Evolutionary conservation across 2,888 invertebrate species (phyloP).

Genomic region (Panzeria rudis): DNA sequence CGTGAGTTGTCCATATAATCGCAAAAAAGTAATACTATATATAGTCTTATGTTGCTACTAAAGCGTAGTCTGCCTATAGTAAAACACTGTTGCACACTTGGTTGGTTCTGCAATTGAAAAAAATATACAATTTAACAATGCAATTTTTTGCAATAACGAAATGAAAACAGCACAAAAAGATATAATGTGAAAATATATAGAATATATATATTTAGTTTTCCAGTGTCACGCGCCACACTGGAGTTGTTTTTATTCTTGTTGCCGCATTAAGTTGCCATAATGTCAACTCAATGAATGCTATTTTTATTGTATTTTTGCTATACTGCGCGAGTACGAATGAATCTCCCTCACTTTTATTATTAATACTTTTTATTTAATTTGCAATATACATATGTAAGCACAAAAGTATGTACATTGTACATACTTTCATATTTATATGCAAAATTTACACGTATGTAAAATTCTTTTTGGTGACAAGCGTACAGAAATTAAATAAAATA

Average conservation of each 20-base stretch:
- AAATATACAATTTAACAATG: slow-evolving; percentile 16
- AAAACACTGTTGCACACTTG: slow-evolving; percentile 55
- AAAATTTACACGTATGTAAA: slow-evolving; percentile 35
- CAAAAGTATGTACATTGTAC: too few relatives aligned
- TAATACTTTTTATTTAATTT: slow-evolving; percentile 57
- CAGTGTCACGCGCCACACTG: slow-evolving; percentile 54
- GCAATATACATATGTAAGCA: slow-evolving; percentile 13
- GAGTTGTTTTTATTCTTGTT: slow-evolving; percentile 27
- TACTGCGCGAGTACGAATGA: slow-evolving; percentile 8
- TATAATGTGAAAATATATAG: background rate
- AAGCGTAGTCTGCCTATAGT: slow-evolving; percentile 30
- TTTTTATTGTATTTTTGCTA: slow-evolving; percentile 40
- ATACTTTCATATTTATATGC: background rate
- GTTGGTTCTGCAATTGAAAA: slow-evolving; percentile 49
- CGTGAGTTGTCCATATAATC: slow-evolving; percentile 61
- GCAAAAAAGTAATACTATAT: slow-evolving; percentile 1
- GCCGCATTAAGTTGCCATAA: slow-evolving; percentile 51
- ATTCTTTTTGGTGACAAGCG: slow-evolving; percentile 55
- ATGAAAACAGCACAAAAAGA: slow-evolving; percentile 1
- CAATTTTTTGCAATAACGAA: slow-evolving; percentile 32
- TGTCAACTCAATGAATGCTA: slow-evolving; percentile 57
- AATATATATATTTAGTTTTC: slow-evolving; percentile 31
- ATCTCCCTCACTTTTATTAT: slow-evolving; percentile 62
- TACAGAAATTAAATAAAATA: slow-evolving; percentile 49
- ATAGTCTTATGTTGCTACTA: slow-evolving; percentile 26